These are phyloP conservation scores for Podarcis cretensis DNA, from an alignment of 2,113 vertebrate species.

Conservation along the genomic window DNA sequence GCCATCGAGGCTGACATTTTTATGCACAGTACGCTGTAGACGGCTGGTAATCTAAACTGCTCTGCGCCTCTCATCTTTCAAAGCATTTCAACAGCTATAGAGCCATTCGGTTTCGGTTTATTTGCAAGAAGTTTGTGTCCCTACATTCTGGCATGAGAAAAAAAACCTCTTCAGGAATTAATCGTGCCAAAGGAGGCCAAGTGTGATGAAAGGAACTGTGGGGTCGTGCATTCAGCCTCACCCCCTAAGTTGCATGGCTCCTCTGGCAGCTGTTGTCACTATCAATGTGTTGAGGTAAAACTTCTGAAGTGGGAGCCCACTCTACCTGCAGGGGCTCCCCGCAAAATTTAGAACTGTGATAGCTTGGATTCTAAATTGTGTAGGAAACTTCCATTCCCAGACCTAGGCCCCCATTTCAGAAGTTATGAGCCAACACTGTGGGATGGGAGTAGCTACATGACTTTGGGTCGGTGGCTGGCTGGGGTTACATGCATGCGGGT, in stretches of 20 bases:
- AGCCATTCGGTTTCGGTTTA: constrained; percentile 54
- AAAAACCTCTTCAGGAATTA: constrained; percentile 5
- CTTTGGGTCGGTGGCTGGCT: no score
- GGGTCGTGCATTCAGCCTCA: not conserved
- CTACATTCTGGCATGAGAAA: constrained; percentile 40
- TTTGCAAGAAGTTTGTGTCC: constrained; percentile 53
- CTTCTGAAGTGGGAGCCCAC: not conserved
- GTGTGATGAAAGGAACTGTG: not conserved
- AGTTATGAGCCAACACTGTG: no score
- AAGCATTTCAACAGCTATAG: constrained; percentile 58
- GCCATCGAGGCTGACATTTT: constrained; percentile 71
- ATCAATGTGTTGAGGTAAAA: not conserved
- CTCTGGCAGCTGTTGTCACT: not conserved
- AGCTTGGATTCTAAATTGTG: not conserved
- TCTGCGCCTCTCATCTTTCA: constrained; percentile 63
- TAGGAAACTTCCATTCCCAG: not conserved
- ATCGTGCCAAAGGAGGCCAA: not conserved
- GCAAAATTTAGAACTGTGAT: not conserved
- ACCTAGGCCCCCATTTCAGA: no score
- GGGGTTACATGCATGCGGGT: no score
- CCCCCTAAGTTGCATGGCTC: not conserved
- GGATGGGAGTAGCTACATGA: no score
- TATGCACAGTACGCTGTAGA: constrained; percentile 50
- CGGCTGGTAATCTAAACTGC: constrained; percentile 65
- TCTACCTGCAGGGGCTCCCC: not conserved